Percentiles rank a stretch among this genome's conserved stretches.
Evolutionary conservation across 2,888 invertebrate genomes (phyloP).

Genomic region (Apotomis turbidana): DNA sequence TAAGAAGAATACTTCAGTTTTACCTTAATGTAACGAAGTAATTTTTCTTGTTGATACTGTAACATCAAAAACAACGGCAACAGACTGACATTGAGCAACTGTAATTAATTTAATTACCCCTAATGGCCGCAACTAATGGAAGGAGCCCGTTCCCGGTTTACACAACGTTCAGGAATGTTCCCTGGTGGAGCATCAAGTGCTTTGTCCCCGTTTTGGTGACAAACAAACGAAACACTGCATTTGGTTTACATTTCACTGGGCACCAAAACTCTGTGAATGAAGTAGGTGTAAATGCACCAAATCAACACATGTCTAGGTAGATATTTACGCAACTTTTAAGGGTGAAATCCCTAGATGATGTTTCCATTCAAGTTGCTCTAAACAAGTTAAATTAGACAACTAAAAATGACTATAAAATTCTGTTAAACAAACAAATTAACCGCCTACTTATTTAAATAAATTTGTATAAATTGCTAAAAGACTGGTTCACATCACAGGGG

Average conservation of each 20-base stretch:
- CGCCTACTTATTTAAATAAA: too few species aligned
- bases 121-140: background rate
- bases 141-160: background rate
- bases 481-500: too few species aligned
- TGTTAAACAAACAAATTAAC: too few species aligned
- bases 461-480: too few species aligned
- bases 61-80: background rate
- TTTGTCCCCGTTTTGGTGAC: background rate
- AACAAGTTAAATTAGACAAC: too few species aligned
- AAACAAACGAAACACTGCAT: background rate
- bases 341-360: too few species aligned
- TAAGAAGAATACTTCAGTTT: background rate
- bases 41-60: background rate
- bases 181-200: background rate
- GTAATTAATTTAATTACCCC: background rate
- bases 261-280: background rate
- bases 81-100: background rate
- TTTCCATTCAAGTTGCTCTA: too few species aligned
- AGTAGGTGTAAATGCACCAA: too few species aligned
- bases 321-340: too few species aligned
- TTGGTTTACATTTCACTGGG: background rate
- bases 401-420: too few species aligned
- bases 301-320: too few species aligned
- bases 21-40: background rate
- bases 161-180: background rate